Conservation (phyloP, 2,797 vertebrate species). For the Babyrousa celebensis region DNA sequence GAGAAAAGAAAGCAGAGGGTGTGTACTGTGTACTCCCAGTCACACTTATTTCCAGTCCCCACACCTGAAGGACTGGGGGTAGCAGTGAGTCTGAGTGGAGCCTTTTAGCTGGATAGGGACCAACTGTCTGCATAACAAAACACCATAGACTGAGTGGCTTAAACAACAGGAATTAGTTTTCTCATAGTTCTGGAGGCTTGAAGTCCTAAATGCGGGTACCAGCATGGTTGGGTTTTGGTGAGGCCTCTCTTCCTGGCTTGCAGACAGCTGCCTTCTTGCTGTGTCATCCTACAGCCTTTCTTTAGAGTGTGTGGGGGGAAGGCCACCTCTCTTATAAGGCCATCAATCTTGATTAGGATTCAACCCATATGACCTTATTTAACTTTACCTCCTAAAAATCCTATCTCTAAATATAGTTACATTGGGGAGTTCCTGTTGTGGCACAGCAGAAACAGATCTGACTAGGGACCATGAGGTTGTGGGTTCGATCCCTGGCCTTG, state of each 20-base stretch:
- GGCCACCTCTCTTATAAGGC: background rate
- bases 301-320: background rate
- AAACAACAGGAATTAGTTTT: constrained; percentile 7
- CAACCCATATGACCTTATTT: background rate
- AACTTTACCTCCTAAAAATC: background rate
- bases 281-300: background rate
- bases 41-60: no score
- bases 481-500: no score
- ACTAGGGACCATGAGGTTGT: no score
- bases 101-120: background rate
- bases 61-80: background rate
- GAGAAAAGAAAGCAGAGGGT: background rate
- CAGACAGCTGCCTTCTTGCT: background rate
- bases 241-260: background rate
- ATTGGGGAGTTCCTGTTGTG: no score
- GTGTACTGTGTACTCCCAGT: background rate
- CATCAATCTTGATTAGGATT: background rate
- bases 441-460: no score
- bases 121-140: background rate
- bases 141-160: background rate
- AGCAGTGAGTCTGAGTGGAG: background rate
- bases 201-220: background rate
- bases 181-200: background rate
- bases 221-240: background rate
- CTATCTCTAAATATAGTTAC: background rate